phyloP scores from a whole-genome alignment of 2,888 invertebrate species.

The Portevinia maculata region DNA sequence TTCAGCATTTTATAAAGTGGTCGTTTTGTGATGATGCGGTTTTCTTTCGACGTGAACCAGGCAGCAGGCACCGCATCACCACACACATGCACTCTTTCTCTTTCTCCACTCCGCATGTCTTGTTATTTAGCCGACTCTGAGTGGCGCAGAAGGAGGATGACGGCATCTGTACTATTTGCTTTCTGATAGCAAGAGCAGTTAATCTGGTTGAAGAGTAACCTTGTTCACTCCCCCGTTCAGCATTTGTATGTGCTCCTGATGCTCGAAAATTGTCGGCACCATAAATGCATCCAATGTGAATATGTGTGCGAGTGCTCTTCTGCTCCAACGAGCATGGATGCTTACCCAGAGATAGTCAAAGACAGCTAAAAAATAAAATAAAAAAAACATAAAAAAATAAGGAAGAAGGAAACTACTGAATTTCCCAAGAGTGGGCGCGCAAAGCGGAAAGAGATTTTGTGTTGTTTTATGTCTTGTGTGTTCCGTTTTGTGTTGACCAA shows the following conservation, averaged over 20 bases:
- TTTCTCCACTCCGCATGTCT: background rate
- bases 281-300: slow-evolving; percentile 68
- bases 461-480: slow-evolving; percentile 48
- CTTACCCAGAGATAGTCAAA: slow-evolving; percentile 25
- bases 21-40: slow-evolving; percentile 74
- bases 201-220: slow-evolving; percentile 67
- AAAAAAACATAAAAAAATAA: slow-evolving; percentile 14
- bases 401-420: slow-evolving; percentile 15
- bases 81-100: slow-evolving; percentile 14
- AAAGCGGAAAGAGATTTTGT: slow-evolving; percentile 67
- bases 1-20: slow-evolving; percentile 73
- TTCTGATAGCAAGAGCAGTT: slow-evolving; percentile 72
- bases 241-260: slow-evolving; percentile 45
- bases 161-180: slow-evolving; percentile 69
- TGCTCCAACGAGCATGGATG: slow-evolving; percentile 43
- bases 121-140: slow-evolving; percentile 10
- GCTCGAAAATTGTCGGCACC: slow-evolving; percentile 69
- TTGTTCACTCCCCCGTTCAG: background rate
- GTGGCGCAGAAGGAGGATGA: background rate
- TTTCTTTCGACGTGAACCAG: slow-evolving; percentile 71
- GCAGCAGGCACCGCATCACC: slow-evolving; percentile 47
- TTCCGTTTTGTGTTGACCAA: slow-evolving; percentile 65
- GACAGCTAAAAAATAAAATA: background rate
- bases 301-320: slow-evolving; percentile 35
- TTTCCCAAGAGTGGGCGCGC: slow-evolving; percentile 65